phyloP scores from a whole-genome alignment of 2,888 invertebrate species.

The Drosophila subsilvestris region DNA sequence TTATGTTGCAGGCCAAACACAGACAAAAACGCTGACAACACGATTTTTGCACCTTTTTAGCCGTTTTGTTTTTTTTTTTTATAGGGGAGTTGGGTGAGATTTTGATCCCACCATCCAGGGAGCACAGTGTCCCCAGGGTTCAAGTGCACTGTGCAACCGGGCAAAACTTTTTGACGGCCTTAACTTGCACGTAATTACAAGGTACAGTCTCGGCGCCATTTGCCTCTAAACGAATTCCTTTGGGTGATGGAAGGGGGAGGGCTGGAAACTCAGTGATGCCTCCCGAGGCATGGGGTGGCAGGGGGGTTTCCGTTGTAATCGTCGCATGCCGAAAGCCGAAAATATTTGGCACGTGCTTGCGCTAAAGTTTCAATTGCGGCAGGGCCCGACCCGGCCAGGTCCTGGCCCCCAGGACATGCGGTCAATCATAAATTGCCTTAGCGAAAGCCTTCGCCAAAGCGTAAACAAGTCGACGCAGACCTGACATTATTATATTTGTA shows the following conservation, averaged over 20 bases:
- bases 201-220: not conserved
- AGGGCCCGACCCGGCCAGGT: not conserved
- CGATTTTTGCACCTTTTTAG: conserved; percentile 17
- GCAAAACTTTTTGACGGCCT: conserved; percentile 5
- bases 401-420: conserved; percentile 51
- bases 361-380: conserved; percentile 43
- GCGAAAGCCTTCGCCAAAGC: conserved; percentile 67
- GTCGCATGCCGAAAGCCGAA: conserved; percentile 38
- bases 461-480: conserved; percentile 73
- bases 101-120: too few species aligned
- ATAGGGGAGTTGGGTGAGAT: too few species aligned
- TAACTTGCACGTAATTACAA: conserved; percentile 3
- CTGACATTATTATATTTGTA: conserved; percentile 76
- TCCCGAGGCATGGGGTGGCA: too few species aligned
- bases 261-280: too few species aligned
- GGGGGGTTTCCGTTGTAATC: conserved; percentile 20
- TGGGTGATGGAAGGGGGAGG: not conserved
- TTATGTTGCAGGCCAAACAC: conserved; percentile 15
- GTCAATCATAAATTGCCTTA: conserved; percentile 74
- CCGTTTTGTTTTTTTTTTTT: too few species aligned
- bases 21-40: conserved; percentile 20
- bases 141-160: not conserved
- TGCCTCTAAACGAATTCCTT: not conserved
- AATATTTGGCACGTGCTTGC: conserved; percentile 52
- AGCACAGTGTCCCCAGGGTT: not conserved